Evolutionary conservation across 2,113 vertebrate genomes (phyloP).

Genomic region (Callorhinus ursinus): DNA sequence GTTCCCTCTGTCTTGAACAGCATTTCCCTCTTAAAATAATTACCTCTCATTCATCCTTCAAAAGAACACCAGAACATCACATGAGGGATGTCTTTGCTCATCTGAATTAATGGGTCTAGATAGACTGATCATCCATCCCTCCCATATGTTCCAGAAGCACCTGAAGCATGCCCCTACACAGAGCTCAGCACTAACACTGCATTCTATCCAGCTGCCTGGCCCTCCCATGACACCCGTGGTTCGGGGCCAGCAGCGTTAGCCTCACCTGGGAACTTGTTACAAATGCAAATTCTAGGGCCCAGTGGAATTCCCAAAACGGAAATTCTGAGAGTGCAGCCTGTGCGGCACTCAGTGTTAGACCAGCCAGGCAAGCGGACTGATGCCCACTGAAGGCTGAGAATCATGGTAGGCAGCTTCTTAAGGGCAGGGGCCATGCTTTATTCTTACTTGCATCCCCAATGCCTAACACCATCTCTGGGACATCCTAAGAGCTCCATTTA

Average conservation of each 20-base stretch:
- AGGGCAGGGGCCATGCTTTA: background rate
- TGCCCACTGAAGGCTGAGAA: background rate
- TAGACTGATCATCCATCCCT: background rate
- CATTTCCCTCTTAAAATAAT: background rate
- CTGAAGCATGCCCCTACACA: accelerated
- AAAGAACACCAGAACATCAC: background rate
- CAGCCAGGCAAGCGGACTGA: background rate
- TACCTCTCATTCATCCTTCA: background rate
- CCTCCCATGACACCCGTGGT: no score
- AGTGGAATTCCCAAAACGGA: background rate
- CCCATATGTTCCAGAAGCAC: background rate
- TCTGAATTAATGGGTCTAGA: background rate
- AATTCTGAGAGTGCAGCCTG: no score
- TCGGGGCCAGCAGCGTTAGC: background rate
- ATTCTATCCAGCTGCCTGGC: accelerated
- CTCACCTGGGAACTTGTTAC: background rate
- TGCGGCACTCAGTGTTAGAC: no score
- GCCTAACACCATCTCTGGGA: background rate
- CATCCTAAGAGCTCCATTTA: background rate
- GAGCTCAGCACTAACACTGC: no score
- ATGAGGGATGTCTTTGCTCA: no score
- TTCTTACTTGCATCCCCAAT: background rate
- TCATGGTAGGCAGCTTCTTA: background rate
- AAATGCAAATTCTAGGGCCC: background rate
- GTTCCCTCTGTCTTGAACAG: background rate